A percentile compares a stretch with the other conserved stretches of the same genome.
phyloP scores from a whole-genome alignment of 1,140 invertebrate genomes.

The Sycophila sp. region DNA sequence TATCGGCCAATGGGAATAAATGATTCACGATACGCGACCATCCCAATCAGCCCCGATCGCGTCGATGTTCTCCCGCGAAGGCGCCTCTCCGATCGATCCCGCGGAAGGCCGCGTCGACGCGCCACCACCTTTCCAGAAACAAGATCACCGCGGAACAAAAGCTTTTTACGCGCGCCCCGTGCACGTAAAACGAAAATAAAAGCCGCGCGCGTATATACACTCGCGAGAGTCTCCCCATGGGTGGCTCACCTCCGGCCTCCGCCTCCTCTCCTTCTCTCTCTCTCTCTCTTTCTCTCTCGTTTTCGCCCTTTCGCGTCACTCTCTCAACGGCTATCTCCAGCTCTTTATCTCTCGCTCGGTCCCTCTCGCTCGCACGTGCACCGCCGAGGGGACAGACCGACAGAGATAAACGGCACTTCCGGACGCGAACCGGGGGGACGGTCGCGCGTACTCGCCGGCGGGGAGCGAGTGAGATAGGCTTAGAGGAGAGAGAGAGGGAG shows the following conservation, averaged over 20 bases:
- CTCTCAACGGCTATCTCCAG: constrained; percentile 25
- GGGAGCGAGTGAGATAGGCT: neutral
- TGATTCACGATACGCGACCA: too few species aligned
- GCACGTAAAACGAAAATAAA: neutral
- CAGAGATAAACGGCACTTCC: constrained; percentile 67
- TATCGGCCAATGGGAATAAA: too few species aligned
- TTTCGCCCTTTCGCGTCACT: constrained; percentile 12
- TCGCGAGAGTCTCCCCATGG: neutral
- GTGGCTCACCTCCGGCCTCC: neutral
- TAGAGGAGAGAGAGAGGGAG: neutral
- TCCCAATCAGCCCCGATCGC: too few species aligned
- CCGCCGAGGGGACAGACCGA: constrained; percentile 64
- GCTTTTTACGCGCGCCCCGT: neutral
- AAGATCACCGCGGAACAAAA: too few species aligned
- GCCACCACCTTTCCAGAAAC: too few species aligned
- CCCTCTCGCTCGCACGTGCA: constrained; percentile 11
- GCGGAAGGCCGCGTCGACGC: too few species aligned
- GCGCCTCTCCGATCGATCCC: too few species aligned
- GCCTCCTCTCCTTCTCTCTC: constrained; percentile 11
- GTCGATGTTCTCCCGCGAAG: too few species aligned
- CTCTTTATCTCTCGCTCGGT: constrained; percentile 38
- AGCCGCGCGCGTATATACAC: neutral
- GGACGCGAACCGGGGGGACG: constrained; percentile 45
- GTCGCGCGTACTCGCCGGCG: neutral
- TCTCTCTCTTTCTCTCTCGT: neutral